Evolutionary conservation across 1,140 invertebrate genomes (phyloP), one percentile per base, ranked within the genome.

Genomic region (Drosophila navojoa): DNA sequence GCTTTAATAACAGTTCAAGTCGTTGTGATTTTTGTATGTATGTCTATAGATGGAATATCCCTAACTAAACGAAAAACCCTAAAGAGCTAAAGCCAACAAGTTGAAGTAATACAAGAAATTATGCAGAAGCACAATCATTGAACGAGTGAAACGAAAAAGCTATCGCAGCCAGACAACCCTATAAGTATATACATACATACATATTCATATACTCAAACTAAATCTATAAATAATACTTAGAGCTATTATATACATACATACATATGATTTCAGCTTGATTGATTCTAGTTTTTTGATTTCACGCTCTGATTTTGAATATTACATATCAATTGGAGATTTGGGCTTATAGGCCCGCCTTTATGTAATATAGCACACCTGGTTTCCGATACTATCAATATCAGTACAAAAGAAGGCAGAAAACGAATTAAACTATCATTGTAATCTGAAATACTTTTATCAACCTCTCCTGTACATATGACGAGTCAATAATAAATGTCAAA

Each of bases 281-380:
- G 6, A 42, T 44, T 42, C 16, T n/a, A 5, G 27, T 29, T 58
- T 50, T 58, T 15, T 9, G 6, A 16, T 40, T 58, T 47, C 54
- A 38, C 27, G 50, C 29, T 27, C 50, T 68, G 0, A 15, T 50
- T 79, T 81, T 59, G 84, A 87, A 87, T 87, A 60, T 67, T 79
- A 87, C 84, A 87, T 87, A 87, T 87, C 84, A 87, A 79, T 67
- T 79, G 69, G 35, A 53, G 52, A 58, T 53, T 55, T 16, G 58
- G 40, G n/a, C 42, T n/a, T 13, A 1, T 10, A 47, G 50, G 45
- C 67, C 71, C 50, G 49, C 63, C 75, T 67, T 87, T 87, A 79
- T 82, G 84, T 82, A 87, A 87, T 79, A 89, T 82, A 87, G 82
- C 82, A 87, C 82, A 87, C 82, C 82, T 87, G 82, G 82, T 87